Conservation (phyloP, 2,113 vertebrate genomes). For the Dipodomys ordii region DNA sequence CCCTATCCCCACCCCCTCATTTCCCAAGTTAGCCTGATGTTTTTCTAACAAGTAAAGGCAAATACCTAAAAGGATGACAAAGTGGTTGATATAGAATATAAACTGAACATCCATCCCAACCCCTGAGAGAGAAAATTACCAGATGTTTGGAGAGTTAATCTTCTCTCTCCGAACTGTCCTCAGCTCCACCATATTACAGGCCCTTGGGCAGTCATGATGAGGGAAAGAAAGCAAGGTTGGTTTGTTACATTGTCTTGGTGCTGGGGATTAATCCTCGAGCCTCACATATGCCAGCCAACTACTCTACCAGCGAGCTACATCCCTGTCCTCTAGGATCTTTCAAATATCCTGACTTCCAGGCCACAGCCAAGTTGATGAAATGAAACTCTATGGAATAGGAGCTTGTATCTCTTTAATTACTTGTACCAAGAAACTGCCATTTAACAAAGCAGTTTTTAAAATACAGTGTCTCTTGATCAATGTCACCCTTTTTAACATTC, state of each 20-base stretch:
- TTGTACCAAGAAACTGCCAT: no score
- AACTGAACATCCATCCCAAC: neutral
- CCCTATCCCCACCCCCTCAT: no score
- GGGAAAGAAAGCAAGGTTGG: neutral
- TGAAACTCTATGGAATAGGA: neutral
- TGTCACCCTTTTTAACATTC: no score
- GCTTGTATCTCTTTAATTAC: neutral
- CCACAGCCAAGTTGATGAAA: slow-evolving; percentile 31
- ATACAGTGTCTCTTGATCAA: no score
- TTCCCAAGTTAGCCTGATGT: neutral
- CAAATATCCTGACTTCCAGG: slow-evolving; percentile 32
- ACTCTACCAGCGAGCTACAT: neutral
- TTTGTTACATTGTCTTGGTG: accelerated
- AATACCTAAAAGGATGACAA: neutral
- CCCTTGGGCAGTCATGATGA: neutral
- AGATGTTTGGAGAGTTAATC: neutral
- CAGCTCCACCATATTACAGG: neutral
- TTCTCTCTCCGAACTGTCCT: neutral
- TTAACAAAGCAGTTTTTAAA: no score
- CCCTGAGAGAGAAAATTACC: neutral
- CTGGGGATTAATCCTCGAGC: neutral
- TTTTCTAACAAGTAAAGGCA: neutral
- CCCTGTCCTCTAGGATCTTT: neutral
- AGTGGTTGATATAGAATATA: neutral
- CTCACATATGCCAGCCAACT: neutral